Conservation (phyloP, 1,140 invertebrate species). For the Reticulitermes speratus region DNA sequence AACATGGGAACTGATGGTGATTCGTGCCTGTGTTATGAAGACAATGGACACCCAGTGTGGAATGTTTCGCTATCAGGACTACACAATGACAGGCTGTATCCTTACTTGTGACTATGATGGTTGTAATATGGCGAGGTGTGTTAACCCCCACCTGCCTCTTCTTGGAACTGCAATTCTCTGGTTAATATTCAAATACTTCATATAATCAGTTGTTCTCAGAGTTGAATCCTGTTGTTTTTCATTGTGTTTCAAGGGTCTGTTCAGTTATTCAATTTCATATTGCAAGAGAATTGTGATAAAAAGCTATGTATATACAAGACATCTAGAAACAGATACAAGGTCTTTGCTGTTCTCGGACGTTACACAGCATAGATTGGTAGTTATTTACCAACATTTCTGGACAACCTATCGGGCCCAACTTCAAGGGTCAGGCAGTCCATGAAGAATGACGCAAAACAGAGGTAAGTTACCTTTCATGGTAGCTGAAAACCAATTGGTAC, state of each 20-base stretch:
- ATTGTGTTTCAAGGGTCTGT: not conserved
- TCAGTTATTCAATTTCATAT: not conserved
- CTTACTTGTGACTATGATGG: constrained; percentile 53
- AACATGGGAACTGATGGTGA: constrained; percentile 44
- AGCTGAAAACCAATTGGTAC: too few species aligned
- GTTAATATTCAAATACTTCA: not conserved
- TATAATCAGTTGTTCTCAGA: not conserved
- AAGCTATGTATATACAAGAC: too few species aligned
- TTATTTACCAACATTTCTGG: too few species aligned
- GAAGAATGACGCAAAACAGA: too few species aligned
- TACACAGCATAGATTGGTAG: too few species aligned
- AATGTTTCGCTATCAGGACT: constrained; percentile 50
- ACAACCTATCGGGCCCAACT: too few species aligned
- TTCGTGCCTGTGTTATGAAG: constrained; percentile 57
- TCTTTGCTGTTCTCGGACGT: too few species aligned
- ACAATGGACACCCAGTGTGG: constrained; percentile 59
- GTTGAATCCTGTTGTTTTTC: not conserved
- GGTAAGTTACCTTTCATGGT: too few species aligned
- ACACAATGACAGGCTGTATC: constrained; percentile 55
- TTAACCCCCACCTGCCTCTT: not conserved
- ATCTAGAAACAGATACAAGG: too few species aligned
- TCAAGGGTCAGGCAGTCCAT: too few species aligned
- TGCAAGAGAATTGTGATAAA: too few species aligned
- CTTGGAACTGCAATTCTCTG: not conserved
- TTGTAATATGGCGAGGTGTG: constrained; percentile 38